Evolutionary conservation across 1,140 invertebrate genomes (phyloP).

Genomic region (Zaprionus ghesquierei): DNA sequence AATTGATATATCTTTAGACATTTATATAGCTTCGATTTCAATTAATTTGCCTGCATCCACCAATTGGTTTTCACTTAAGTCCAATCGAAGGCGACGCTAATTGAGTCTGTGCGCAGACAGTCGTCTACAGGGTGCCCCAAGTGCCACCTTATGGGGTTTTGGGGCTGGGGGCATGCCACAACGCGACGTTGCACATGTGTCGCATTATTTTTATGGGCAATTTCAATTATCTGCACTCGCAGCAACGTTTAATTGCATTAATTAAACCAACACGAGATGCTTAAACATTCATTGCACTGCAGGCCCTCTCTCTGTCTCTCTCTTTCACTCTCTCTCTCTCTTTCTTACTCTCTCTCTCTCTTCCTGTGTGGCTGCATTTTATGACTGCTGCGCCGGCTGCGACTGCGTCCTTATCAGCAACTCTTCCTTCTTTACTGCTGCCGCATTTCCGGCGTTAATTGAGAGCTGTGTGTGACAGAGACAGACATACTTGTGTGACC

Average conservation of each 20-base stretch:
- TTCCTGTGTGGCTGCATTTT: not conserved
- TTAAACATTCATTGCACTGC: slow-evolving; percentile 36
- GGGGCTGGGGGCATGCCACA: not conserved
- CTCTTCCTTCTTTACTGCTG: slow-evolving; percentile 24
- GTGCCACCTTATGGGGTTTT: not conserved
- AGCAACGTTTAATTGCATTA: slow-evolving; percentile 48
- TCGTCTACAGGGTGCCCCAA: not conserved
- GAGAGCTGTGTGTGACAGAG: slow-evolving; percentile 4
- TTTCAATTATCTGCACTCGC: slow-evolving; percentile 39
- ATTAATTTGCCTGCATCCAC: not conserved
- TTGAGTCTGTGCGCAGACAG: not conserved
- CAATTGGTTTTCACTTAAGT: not conserved
- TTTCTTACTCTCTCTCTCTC: not conserved
- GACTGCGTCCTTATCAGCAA: slow-evolving; percentile 36
- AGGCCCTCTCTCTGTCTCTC: not conserved
- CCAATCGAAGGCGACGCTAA: not conserved
- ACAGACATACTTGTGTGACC: not conserved
- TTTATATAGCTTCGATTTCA: not conserved
- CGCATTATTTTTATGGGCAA: slow-evolving; percentile 37
- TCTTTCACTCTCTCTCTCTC: not conserved
- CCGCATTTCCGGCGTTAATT: slow-evolving; percentile 48
- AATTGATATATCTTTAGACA: too few relatives aligned
- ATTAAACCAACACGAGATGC: slow-evolving; percentile 48
- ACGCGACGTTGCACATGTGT: slow-evolving; percentile 16
- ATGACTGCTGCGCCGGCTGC: not conserved